phyloP scores from a whole-genome alignment of 2,888 invertebrate species.

The Pristionchus fissidentatus region DNA sequence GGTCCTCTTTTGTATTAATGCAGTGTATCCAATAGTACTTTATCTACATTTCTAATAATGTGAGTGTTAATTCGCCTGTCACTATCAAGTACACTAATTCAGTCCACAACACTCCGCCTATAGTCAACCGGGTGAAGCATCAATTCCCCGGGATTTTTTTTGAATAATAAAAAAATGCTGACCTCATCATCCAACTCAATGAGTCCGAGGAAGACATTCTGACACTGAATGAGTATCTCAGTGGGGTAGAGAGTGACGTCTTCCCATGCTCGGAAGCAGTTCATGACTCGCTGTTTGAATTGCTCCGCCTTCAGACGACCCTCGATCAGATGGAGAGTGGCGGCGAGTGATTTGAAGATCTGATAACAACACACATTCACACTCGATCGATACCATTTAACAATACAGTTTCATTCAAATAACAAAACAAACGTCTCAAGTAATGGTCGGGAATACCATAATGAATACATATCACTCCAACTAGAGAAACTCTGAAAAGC shows the following conservation, averaged over 20 bases:
- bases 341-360: slow-evolving; percentile 85
- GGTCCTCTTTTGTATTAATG: too few species aligned
- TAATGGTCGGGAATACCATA: too few species aligned
- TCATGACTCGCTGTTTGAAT: slow-evolving; percentile 87
- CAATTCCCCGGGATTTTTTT: too few species aligned
- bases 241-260: slow-evolving; percentile 96
- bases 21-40: too few species aligned
- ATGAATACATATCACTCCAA: too few species aligned
- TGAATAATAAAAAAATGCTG: too few species aligned
- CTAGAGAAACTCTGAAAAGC: too few species aligned
- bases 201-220: slow-evolving; percentile 91
- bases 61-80: too few species aligned
- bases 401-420: neutral
- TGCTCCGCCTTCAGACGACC: slow-evolving; percentile 94
- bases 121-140: too few species aligned
- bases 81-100: neutral
- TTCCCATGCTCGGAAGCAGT: slow-evolving; percentile 90
- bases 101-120: neutral
- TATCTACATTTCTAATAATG: too few species aligned
- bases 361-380: slow-evolving; percentile 61
- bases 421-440: too few species aligned
- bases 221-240: slow-evolving; percentile 89
- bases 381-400: neutral
- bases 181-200: slow-evolving; percentile 61
- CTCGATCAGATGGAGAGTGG: slow-evolving; percentile 85